Base-by-base conservation (phyloP, 2,113 vertebrate genomes). In the Nycticryphes semicollaris region DNA sequence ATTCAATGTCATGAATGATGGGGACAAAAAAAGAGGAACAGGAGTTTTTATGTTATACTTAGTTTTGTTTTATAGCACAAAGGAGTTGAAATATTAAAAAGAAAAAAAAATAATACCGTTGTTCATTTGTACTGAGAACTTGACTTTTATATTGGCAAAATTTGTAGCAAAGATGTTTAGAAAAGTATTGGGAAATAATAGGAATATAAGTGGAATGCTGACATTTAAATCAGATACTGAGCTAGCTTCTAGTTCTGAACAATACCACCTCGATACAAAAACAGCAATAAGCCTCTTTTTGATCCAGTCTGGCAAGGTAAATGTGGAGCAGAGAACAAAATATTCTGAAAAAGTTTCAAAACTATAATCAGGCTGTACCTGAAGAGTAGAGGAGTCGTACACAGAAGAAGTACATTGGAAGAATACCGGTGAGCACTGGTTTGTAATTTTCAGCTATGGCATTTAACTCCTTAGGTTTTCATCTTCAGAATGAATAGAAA, bases 181-280 rank as follows among this genome's bases (percentile, higher is more conserved):
- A 77, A 95, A 96, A 73, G 6, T 69, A 86, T 35, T 47, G 31
- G 45, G n/a, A 91, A 94, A 74, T 84, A 90, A 94, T 27, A 83
- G 23, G 31, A 90, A 69, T 82, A 82, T 76, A 91, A 96, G 66
- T 53, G 21, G 45, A 94, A 91, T 63, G n/a, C 5, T 91, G 85
- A 83, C 85, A 95, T 91, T 95, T 93, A 83, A 90, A 69, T n/a
- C 45, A 90, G 53, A 64, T 8, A 18, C 27, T 63, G 24, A 53
- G 12, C 8, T 74, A 85, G 20, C 33, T 89, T 95, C 66, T 45
- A 64, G 10, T 13, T 89, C 63, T 67, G 63, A 85, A 82, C 39
- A 84, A 37, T 56, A 56, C 50, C 5, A 47, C 39, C 41, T 76
- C 7, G 13, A n/a, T 83, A 64, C 24, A 18, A 84, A 90, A 87